phyloP scores from a whole-genome alignment of 2,888 invertebrate genomes.

The Meteorus cinctellus region DNA sequence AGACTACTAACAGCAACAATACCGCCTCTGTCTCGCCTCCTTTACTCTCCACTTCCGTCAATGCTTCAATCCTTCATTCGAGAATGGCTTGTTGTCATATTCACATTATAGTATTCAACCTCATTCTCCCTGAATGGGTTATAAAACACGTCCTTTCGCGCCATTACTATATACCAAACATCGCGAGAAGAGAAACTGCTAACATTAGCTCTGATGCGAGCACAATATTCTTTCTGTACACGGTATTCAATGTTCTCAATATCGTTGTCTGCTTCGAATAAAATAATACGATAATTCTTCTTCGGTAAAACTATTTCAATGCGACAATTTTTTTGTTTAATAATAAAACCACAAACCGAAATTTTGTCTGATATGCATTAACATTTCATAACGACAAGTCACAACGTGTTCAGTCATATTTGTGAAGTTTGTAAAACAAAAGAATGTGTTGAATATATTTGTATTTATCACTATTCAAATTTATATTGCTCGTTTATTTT shows the following conservation, averaged over 20 bases:
- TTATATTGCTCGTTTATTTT: background rate
- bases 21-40: slow-evolving; percentile 21
- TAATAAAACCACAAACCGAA: background rate
- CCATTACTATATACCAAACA: background rate
- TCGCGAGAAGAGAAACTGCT: slow-evolving; percentile 17
- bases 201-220: slow-evolving; percentile 26
- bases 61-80: slow-evolving; percentile 28
- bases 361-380: background rate
- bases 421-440: background rate
- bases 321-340: background rate
- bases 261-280: slow-evolving; percentile 7
- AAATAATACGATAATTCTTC: slow-evolving; percentile 14
- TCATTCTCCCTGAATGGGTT: slow-evolving; percentile 5
- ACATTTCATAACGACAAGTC: background rate
- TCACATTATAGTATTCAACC: background rate
- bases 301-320: background rate
- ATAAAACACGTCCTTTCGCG: slow-evolving; percentile 26
- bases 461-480: background rate
- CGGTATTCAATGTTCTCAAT: background rate
- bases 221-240: slow-evolving; percentile 32
- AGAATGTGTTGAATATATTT: too few species aligned
- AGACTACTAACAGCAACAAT: slow-evolving; percentile 3
- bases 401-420: background rate
- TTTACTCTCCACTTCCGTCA: slow-evolving; percentile 17
- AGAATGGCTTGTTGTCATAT: background rate